Evolutionary conservation across 2,113 vertebrate species (phyloP), one percentile per base, ranked within the genome.

Genomic region (Acrocephalus kingi): DNA sequence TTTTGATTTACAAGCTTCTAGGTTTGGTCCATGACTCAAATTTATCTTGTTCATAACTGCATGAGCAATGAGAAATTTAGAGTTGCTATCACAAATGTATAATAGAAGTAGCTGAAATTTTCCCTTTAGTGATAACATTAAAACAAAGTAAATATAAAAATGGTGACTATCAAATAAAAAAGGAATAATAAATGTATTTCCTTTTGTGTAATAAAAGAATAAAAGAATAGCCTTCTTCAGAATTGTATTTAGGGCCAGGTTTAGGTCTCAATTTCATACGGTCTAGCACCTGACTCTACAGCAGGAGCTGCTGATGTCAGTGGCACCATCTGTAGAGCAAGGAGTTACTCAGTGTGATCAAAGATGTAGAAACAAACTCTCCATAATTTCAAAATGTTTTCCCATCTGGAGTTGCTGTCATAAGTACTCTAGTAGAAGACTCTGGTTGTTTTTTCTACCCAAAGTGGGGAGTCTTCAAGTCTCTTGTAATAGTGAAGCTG

Each of bases 1-100:
- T 94, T 95, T 95, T 97, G 93, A 96, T 95, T 93, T 97, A 82
- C 87, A 96, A 85, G 75, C 74, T 89, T 90, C 85, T 88, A 89
- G 41, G 51, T 86, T 93, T 71, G 20, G 54, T 80, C 54, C 23
- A 66, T 80, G 74, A 73, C 89, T 97, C 63, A 97, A 96, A 77
- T 72, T 85, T 92, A 81, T 49, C 67, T 64, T 95, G 89, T 82
- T 96, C 75, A 63, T 72, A 96, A 54, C 61, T 93, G 31, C 59
- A 93, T 90, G 74, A 96, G 84, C 78, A 89, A 81, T 74, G 15
- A 72, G 89, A 89, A 96, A 93, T 94, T 96, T 66, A 86, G 62
- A 69, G 52, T 59, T 84, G 33, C 58, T 94, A 52, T 58, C 76
- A 88, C 37, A 88, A 63, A 89, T 58, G 10, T 54, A 14, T 74